These are phyloP conservation scores for Phortica magna DNA, from an alignment of 2,888 invertebrate genomes.

Conservation along the genomic window DNA sequence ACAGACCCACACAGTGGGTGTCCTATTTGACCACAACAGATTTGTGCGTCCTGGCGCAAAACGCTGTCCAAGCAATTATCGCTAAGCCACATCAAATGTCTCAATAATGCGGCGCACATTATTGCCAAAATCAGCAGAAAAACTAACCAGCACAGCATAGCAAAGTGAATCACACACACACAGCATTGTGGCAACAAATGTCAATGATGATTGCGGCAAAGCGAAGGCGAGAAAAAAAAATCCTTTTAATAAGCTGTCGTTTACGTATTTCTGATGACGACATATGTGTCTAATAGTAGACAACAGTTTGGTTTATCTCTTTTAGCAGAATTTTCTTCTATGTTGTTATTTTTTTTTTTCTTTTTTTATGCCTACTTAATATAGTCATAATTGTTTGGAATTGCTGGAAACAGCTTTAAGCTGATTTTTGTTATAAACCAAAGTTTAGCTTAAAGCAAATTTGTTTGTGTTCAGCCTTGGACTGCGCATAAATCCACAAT, in stretches of 20 bases:
- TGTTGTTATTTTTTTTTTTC: no score
- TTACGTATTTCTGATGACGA: conserved; percentile 42
- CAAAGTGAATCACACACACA: conserved; percentile 52
- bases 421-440: neutral
- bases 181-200: conserved; percentile 51
- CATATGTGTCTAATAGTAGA: conserved; percentile 69
- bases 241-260: conserved; percentile 66
- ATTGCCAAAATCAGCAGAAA: conserved; percentile 34
- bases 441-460: neutral
- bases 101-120: conserved; percentile 58
- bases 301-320: conserved; percentile 46
- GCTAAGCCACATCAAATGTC: conserved; percentile 69
- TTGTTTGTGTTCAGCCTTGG: neutral
- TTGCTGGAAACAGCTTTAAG: neutral
- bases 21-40: conserved; percentile 34
- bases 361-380: conserved; percentile 63
- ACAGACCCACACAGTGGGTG: neutral
- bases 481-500: conserved; percentile 5
- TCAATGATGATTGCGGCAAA: conserved; percentile 48
- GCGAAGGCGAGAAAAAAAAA: conserved; percentile 45
- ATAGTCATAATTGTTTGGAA: conserved; percentile 53
- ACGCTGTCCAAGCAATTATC: conserved; percentile 63
- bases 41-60: neutral
- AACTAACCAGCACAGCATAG: conserved; percentile 36
- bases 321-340: no score